These are phyloP conservation scores for Anastatus disparis DNA, from an alignment of 1,140 invertebrate species.

Conservation along the genomic window DNA sequence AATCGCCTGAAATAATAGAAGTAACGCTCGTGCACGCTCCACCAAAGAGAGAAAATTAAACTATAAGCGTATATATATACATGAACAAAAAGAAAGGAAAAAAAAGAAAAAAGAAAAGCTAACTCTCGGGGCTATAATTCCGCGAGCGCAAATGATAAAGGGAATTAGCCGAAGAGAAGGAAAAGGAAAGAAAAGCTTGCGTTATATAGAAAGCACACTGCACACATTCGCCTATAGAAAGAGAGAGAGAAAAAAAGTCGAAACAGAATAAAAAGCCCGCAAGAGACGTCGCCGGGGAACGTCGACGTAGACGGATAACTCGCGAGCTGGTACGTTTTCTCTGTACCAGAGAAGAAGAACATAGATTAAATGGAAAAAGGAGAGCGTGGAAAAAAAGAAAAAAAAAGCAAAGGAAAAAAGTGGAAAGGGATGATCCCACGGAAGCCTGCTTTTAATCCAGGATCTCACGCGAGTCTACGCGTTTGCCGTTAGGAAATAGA, in stretches of 20 bases:
- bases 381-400: slow-evolving; percentile 31
- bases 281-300: neutral
- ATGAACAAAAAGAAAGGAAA: too few species aligned
- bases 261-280: neutral
- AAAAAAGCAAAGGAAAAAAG: slow-evolving; percentile 41
- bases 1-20: slow-evolving; percentile 9
- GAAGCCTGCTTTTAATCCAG: slow-evolving; percentile 55
- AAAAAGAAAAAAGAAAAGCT: slow-evolving; percentile 19
- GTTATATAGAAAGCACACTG: too few species aligned
- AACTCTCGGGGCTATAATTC: slow-evolving; percentile 15
- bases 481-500: neutral
- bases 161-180: slow-evolving; percentile 18
- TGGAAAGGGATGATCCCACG: slow-evolving; percentile 36
- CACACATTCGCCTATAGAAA: too few species aligned
- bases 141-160: slow-evolving; percentile 17
- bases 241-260: slow-evolving; percentile 4
- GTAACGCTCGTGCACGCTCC: neutral
- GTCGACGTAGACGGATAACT: neutral
- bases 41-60: neutral
- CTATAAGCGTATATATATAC: too few species aligned
- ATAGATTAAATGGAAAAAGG: too few species aligned
- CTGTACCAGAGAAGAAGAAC: neutral
- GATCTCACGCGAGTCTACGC: slow-evolving; percentile 27
- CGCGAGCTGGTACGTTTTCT: too few species aligned
- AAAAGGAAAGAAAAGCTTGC: neutral